These are phyloP conservation scores for Pegoplata infirma DNA, from an alignment of 2,888 invertebrate species.

Conservation along the genomic window DNA sequence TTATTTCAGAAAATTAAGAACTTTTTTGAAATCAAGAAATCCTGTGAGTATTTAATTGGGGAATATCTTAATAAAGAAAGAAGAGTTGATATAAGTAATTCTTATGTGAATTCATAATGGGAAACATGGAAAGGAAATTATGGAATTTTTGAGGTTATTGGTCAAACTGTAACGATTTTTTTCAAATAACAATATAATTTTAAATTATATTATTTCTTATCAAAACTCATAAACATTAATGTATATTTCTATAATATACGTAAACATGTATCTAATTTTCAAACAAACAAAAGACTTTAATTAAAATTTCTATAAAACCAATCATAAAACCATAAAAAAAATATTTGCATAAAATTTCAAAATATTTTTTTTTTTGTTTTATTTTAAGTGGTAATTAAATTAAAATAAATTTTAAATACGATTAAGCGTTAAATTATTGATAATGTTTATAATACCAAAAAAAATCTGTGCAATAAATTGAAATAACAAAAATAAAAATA, in stretches of 20 bases:
- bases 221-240: too few species aligned
- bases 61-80: too few species aligned
- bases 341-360: background rate
- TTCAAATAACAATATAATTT: background rate
- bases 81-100: too few species aligned
- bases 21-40: too few species aligned
- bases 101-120: too few species aligned
- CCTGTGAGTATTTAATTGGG: too few species aligned
- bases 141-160: too few species aligned
- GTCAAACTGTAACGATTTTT: too few species aligned
- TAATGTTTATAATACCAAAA: background rate
- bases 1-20: too few species aligned
- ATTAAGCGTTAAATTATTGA: background rate
- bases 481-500: background rate
- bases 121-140: too few species aligned
- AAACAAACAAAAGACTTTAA: slow-evolving; percentile 27
- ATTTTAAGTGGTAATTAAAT: slow-evolving; percentile 23
- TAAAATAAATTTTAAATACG: background rate
- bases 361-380: background rate
- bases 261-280: too few species aligned
- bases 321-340: slow-evolving; percentile 6
- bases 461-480: background rate
- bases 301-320: slow-evolving; percentile 8
- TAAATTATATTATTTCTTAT: too few species aligned
- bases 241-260: background rate